Evolutionary conservation across 2,113 vertebrate genomes (phyloP).

Genomic region (Leucoraja erinaceus): DNA sequence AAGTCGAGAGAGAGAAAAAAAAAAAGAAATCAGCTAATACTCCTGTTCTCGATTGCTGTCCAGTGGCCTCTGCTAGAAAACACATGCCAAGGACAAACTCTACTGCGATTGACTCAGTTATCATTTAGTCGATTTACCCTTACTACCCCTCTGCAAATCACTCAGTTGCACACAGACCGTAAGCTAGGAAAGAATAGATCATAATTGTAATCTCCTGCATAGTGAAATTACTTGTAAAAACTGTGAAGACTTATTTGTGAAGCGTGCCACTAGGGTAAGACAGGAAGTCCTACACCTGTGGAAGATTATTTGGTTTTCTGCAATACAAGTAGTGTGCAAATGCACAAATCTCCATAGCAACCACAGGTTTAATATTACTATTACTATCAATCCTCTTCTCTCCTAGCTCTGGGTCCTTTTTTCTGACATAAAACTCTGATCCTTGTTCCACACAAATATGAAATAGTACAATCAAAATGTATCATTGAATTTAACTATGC

Average conservation of each 20-base stretch:
- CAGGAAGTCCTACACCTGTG: neutral
- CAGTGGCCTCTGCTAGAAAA: slow-evolving; percentile 13
- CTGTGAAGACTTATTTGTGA: neutral
- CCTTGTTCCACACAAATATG: neutral
- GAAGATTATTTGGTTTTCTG: neutral
- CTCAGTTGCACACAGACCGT: neutral
- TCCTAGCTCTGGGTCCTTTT: neutral
- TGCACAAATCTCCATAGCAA: neutral
- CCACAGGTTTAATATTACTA: neutral
- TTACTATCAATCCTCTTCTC: too few relatives aligned
- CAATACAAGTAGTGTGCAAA: neutral
- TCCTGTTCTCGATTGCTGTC: slow-evolving; percentile 20
- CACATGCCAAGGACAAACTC: neutral
- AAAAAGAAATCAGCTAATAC: slow-evolving; percentile 35
- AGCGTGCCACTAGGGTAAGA: neutral
- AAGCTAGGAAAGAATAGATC: neutral
- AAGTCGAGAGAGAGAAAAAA: slow-evolving; percentile 31
- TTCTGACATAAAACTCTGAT: neutral
- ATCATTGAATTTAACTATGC: neutral
- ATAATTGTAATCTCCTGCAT: neutral
- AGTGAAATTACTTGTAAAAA: neutral
- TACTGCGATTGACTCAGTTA: neutral
- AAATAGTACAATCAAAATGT: neutral
- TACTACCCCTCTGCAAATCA: neutral
- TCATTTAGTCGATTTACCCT: neutral